A percentile compares a stretch with the other conserved stretches of the same genome.
These are phyloP conservation scores for Dryas iulia DNA, from an alignment of 1,140 invertebrate species.

Conservation along the genomic window DNA sequence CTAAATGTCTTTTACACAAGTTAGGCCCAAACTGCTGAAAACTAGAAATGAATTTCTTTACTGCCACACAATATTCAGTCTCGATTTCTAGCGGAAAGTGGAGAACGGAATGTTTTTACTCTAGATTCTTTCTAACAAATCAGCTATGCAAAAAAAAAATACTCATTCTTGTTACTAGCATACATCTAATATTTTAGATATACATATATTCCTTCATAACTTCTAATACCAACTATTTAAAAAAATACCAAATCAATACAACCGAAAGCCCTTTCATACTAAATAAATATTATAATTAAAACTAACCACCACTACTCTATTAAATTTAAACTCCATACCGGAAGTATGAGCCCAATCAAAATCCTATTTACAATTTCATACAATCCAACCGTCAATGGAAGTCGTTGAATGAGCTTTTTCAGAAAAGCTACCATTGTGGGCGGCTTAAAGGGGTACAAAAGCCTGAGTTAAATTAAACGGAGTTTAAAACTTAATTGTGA, in stretches of 20 bases:
- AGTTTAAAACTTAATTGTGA: constrained; percentile 76
- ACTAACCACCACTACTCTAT: constrained; percentile 19
- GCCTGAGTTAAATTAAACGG: constrained; percentile 72
- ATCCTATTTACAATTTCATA: constrained; percentile 51
- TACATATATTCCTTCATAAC: background rate
- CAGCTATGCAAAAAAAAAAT: too few relatives aligned
- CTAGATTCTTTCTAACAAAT: too few relatives aligned
- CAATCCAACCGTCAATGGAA: constrained; percentile 52
- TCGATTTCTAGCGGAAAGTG: too few relatives aligned
- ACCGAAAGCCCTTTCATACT: background rate
- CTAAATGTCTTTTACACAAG: too few relatives aligned
- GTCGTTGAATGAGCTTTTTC: constrained; percentile 63
- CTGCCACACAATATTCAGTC: too few relatives aligned
- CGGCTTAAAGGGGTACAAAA: constrained; percentile 73
- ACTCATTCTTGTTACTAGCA: too few relatives aligned
- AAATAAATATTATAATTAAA: constrained; percentile 5
- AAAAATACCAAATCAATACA: background rate
- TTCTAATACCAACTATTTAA: background rate
- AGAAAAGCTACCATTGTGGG: constrained; percentile 62
- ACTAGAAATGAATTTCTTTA: too few relatives aligned
- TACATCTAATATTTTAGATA: background rate
- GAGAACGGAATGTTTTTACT: too few relatives aligned
- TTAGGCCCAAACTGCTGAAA: too few relatives aligned
- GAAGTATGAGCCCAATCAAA: constrained; percentile 48
- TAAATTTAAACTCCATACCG: constrained; percentile 47